phyloP scores from a whole-genome alignment of 2,113 vertebrate species.

The Galemys pyrenaicus region DNA sequence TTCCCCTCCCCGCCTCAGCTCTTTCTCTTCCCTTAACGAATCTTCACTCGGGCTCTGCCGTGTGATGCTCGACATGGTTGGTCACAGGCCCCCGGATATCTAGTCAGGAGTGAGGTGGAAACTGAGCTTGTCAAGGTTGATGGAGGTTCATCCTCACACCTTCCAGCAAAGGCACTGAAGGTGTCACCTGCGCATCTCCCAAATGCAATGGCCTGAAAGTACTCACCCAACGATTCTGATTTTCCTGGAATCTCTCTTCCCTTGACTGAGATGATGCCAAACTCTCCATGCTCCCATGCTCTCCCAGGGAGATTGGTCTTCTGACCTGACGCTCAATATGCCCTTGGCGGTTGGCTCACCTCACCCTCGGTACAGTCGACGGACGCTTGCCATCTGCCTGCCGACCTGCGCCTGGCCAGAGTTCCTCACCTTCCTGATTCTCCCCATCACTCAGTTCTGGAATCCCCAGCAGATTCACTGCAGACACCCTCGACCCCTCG shows the following conservation, averaged over 20 bases:
- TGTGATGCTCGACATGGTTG: neutral
- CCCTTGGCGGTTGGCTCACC: neutral
- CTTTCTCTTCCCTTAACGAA: neutral
- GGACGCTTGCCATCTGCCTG: neutral
- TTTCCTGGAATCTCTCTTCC: neutral
- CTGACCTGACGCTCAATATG: neutral
- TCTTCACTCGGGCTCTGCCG: neutral
- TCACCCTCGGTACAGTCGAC: neutral
- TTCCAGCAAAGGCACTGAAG: neutral
- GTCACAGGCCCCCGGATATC: too few relatives aligned
- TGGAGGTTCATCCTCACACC: neutral
- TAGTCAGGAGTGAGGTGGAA: neutral
- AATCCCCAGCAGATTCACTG: neutral
- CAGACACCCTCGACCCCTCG: neutral
- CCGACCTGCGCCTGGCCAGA: neutral
- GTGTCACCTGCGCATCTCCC: neutral
- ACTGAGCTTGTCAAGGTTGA: neutral
- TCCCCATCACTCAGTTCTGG: neutral
- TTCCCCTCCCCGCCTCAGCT: too few relatives aligned
- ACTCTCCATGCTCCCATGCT: neutral
- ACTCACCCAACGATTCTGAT: neutral
- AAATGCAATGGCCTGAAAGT: neutral
- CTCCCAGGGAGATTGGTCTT: neutral
- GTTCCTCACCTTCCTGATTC: neutral
- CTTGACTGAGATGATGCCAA: neutral